These are phyloP conservation scores for Epizoanthus illoricatus DNA, from an alignment of 92 coral and sea anemone genomes.

Conservation along the genomic window DNA sequence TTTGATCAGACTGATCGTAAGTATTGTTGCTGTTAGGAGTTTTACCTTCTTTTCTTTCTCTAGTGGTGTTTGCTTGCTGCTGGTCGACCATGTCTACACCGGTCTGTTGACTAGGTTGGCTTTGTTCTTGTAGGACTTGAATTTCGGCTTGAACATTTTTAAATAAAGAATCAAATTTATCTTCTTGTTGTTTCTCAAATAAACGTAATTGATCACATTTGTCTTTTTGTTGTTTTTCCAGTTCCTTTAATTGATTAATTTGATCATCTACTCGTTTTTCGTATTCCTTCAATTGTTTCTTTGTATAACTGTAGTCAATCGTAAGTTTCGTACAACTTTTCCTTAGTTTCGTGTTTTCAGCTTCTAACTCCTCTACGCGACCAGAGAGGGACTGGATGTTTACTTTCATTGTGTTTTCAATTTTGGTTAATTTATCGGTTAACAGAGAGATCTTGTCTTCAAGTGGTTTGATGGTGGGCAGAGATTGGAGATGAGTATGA, in stretches of 20 bases:
- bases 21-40: background rate
- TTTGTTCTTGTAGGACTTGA: background rate
- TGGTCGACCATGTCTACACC: no score
- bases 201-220: background rate
- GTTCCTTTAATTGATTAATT: background rate
- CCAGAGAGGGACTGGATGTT: constrained; percentile 25
- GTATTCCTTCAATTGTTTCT: background rate
- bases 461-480: background rate
- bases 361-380: constrained; percentile 25
- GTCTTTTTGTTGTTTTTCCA: constrained; percentile 11
- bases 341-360: background rate
- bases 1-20: background rate
- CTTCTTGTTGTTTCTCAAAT: constrained; percentile 4
- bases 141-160: background rate
- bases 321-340: background rate
- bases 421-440: constrained; percentile 26
- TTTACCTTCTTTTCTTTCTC: background rate
- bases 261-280: constrained; percentile 6
- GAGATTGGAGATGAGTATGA: background rate
- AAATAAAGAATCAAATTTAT: background rate
- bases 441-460: background rate
- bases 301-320: background rate
- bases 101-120: no score
- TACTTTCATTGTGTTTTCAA: constrained; percentile 21
- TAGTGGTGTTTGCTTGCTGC: background rate